These are phyloP conservation scores for Terrapene triunguis DNA, from an alignment of 2,113 vertebrate genomes.

Conservation along the genomic window DNA sequence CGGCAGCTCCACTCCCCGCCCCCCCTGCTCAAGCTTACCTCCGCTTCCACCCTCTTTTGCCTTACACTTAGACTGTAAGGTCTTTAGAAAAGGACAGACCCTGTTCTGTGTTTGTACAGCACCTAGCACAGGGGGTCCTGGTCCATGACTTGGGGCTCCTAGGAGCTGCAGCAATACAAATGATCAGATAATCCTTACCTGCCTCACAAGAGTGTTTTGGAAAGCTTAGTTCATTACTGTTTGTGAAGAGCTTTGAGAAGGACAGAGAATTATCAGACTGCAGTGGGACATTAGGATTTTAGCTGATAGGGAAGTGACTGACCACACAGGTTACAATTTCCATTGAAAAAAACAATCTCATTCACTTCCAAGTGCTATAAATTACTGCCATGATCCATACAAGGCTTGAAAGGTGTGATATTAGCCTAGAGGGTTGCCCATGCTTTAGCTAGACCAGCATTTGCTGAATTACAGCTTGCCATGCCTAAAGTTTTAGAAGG, in stretches of 20 bases:
- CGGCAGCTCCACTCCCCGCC: too few species aligned
- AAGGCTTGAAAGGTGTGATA: neutral
- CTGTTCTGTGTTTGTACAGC: neutral
- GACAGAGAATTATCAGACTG: neutral
- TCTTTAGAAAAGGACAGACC: neutral
- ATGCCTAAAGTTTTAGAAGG: neutral
- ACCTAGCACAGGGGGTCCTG: neutral
- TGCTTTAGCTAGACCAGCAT: neutral
- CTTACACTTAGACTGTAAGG: neutral
- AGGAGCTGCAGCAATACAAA: neutral
- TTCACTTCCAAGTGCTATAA: neutral
- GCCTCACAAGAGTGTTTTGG: neutral
- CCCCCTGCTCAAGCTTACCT: too few species aligned
- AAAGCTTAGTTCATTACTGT: neutral
- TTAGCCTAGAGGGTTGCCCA: neutral
- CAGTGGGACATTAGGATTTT: neutral
- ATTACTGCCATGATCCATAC: neutral
- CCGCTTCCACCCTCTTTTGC: neutral
- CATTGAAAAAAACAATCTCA: neutral
- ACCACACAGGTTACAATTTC: neutral
- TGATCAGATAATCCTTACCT: neutral
- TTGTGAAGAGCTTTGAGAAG: neutral
- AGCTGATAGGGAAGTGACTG: neutral
- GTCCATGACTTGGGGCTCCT: neutral
- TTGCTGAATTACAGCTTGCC: neutral